These are phyloP conservation scores for Pygmarrhopalites habei DNA, from an alignment of 1,140 invertebrate genomes.

Conservation along the genomic window DNA sequence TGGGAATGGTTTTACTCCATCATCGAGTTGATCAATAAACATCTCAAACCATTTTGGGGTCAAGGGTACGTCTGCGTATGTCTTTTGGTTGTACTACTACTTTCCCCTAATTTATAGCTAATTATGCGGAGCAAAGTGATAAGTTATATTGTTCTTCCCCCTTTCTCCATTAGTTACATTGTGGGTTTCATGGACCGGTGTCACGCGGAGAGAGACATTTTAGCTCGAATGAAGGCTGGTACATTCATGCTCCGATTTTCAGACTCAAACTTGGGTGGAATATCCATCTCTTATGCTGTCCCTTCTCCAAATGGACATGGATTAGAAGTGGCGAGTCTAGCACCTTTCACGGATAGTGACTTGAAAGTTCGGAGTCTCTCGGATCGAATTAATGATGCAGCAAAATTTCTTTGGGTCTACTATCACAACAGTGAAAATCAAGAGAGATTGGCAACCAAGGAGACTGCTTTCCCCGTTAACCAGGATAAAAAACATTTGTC, in stretches of 20 bases:
- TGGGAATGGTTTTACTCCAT: constrained; percentile 8
- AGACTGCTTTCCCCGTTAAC: neutral
- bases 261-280: neutral
- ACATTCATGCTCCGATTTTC: constrained; percentile 12
- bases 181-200: neutral
- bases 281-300: neutral
- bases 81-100: neutral
- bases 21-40: neutral
- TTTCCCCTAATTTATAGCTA: neutral
- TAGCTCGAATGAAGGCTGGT: neutral
- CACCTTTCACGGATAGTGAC: neutral
- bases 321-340: neutral
- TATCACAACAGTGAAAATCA: neutral
- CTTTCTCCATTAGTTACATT: neutral
- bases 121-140: neutral
- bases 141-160: neutral
- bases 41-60: neutral
- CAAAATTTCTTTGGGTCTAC: neutral
- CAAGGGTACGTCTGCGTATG: neutral
- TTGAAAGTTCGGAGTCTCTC: neutral
- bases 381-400: neutral
- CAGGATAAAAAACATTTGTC: neutral
- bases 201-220: neutral
- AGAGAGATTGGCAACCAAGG: neutral
- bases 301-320: neutral